Base-by-base conservation (phyloP, 23 tunicate genomes). In the Pegea sp. region DNA sequence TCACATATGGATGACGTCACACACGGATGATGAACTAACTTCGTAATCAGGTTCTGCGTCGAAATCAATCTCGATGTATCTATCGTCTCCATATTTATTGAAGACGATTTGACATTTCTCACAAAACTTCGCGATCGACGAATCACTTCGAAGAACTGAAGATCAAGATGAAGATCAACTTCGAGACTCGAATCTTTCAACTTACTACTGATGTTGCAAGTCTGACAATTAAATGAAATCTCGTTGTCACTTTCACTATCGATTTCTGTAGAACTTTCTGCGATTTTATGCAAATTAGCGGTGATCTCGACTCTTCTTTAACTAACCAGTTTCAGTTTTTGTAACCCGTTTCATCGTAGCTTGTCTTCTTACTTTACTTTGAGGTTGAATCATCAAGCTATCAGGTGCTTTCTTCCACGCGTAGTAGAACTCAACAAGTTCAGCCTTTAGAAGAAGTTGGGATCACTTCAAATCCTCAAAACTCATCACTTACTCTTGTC, bases 381-480 rank as follows among this genome's bases (percentile, higher is more conserved):
- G 93, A 20, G 93, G 78, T 54, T 77, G 71, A 11, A 89, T 69
- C 75, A 69, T 62, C 42, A 89, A 46, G n/a, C 61, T 52, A 16
- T 89, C 90, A 31, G 67, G 90, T 3, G 93, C 68, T 48, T 89
- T 89, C 62, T 89, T 89, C 81, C 80, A 89, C 25, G 77, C 64
- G 34, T 89, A 89, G 60, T 89, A 89, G 50, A 89, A 89, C 44
- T 89, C 98, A 4, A 89, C 81, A 42, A 89, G 54, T 28, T 89
- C 98, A 18, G 93, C 63, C 93, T 80, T n/a, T n/a, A n/a, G n/a
- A n/a, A n/a, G n/a, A n/a, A n/a, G n/a, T n/a, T n/a, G n/a, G n/a
- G n/a, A n/a, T n/a, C n/a, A n/a, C n/a, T n/a, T n/a, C n/a, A n/a
- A n/a, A n/a, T n/a, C n/a, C n/a, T n/a, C n/a, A n/a, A n/a, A n/a